Percentiles rank a stretch among this genome's conserved stretches.
These are phyloP conservation scores for Ericerus pela DNA, from an alignment of 1,140 invertebrate species.

Conservation along the genomic window DNA sequence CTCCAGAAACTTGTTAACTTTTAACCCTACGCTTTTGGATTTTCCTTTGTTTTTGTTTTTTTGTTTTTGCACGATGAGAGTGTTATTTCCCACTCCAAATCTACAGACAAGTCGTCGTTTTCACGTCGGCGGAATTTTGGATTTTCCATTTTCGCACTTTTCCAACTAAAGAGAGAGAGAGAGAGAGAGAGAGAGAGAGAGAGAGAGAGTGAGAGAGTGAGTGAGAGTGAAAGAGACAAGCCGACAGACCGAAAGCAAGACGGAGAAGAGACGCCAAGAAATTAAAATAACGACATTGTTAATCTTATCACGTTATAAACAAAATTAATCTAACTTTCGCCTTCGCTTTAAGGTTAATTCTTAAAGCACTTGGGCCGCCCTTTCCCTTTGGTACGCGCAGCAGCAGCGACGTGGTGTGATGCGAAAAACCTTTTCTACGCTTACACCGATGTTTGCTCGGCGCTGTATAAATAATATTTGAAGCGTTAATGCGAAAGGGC, in stretches of 20 bases:
- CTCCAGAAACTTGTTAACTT: slow-evolving; percentile 5
- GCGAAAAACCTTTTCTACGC: background rate
- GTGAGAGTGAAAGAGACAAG: too few relatives aligned
- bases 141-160: too few relatives aligned
- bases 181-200: too few relatives aligned
- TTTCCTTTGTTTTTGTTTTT: background rate
- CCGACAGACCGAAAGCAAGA: background rate
- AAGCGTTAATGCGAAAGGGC: background rate
- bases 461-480: background rate
- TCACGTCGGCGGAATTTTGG: too few relatives aligned
- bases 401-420: background rate
- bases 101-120: background rate
- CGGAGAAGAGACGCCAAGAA: background rate
- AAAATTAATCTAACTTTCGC: slow-evolving; percentile 11
- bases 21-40: slow-evolving; percentile 7
- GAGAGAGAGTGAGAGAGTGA: too few relatives aligned
- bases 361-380: background rate
- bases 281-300: slow-evolving; percentile 11
- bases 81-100: background rate
- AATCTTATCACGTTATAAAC: slow-evolving; percentile 11
- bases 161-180: too few relatives aligned
- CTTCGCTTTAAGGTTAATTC: slow-evolving; percentile 6
- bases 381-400: background rate
- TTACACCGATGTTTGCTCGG: background rate
- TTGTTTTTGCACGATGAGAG: background rate